Percentiles rank a stretch among this genome's conserved stretches.
Conservation (phyloP, 1,140 invertebrate species). For the Bombus ignitus region DNA sequence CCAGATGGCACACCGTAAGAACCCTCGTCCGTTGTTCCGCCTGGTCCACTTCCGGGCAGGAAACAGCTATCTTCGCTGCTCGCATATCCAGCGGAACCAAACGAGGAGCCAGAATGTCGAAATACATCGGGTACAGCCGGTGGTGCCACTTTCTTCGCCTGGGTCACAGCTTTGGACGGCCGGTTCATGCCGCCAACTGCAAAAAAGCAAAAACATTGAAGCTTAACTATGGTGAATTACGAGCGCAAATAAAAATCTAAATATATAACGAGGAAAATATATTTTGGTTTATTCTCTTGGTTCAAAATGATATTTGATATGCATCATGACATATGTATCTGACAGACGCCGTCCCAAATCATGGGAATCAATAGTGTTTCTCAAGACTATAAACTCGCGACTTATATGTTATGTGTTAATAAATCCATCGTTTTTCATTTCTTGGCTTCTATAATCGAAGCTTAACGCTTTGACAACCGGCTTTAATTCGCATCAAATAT, state of each 20-base stretch:
- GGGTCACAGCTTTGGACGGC: slow-evolving; percentile 88
- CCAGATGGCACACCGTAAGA: slow-evolving; percentile 82
- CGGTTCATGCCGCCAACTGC: slow-evolving; percentile 92
- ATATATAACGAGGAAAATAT: too few relatives aligned
- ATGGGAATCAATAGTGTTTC: too few relatives aligned
- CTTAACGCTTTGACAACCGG: background rate
- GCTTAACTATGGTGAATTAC: too few relatives aligned
- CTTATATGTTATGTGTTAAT: too few relatives aligned
- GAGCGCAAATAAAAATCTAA: too few relatives aligned
- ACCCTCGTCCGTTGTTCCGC: slow-evolving; percentile 72
- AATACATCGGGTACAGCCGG: slow-evolving; percentile 91
- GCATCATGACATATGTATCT: too few relatives aligned
- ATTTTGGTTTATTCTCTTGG: too few relatives aligned
- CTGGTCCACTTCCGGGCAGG: slow-evolving; percentile 79
- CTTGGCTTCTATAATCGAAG: too few relatives aligned
- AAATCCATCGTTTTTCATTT: background rate
- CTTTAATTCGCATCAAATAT: background rate
- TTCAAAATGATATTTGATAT: too few relatives aligned
- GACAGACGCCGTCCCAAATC: too few relatives aligned
- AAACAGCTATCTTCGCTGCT: slow-evolving; percentile 88
- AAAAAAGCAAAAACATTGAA: background rate
- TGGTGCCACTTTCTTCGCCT: slow-evolving; percentile 92
- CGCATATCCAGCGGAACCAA: slow-evolving; percentile 89
- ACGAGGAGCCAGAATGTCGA: slow-evolving; percentile 89
- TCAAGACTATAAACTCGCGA: too few relatives aligned